Percentiles rank a stretch among this genome's conserved stretches.
phyloP scores from a whole-genome alignment of 2,888 invertebrate genomes.

The Lycia hirtaria region DNA sequence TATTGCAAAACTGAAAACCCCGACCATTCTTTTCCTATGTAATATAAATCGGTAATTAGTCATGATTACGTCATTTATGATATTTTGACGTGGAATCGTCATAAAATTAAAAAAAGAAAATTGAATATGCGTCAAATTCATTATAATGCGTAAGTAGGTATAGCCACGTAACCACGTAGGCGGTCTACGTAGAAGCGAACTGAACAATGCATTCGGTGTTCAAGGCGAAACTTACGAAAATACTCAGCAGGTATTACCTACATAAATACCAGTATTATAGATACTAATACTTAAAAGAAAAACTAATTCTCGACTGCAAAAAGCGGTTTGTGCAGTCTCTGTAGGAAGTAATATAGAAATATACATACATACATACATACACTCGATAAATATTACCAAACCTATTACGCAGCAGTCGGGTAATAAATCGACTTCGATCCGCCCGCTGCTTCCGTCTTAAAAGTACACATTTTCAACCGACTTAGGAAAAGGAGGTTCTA shows the following conservation, averaged over 20 bases:
- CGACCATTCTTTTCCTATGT: background rate
- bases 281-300: no score
- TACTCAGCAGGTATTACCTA: background rate
- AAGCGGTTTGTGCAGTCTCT: no score
- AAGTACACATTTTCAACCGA: no score
- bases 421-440: no score
- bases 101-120: background rate
- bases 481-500: no score
- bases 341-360: no score
- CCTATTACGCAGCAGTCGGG: no score
- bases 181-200: slow-evolving; percentile 17
- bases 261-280: no score
- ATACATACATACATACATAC: no score
- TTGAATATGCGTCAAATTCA: background rate
- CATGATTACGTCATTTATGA: background rate
- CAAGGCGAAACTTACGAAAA: slow-evolving; percentile 1
- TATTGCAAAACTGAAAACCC: background rate
- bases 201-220: background rate
- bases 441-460: no score
- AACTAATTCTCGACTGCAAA: no score
- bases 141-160: slow-evolving; percentile 1
- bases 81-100: background rate
- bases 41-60: background rate
- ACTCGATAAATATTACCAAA: no score
- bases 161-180: slow-evolving; percentile 21